Evolutionary conservation across 2,113 vertebrate genomes (phyloP).

Genomic region (Poicephalus meyeri): DNA sequence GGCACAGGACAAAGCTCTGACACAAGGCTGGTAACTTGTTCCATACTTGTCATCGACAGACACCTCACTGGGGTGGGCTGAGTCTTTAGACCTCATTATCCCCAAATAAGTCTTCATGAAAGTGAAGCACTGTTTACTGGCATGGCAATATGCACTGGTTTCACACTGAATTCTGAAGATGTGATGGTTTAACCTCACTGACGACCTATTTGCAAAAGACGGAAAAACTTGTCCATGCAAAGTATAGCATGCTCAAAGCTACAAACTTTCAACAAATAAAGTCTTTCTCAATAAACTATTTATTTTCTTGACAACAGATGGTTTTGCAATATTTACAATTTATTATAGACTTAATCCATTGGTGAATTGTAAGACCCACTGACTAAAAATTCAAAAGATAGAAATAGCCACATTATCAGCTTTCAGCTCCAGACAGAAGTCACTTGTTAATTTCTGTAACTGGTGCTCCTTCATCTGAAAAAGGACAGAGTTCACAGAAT

Average conservation of each 20-base stretch:
- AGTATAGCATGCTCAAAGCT: not conserved
- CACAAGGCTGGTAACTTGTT: not conserved
- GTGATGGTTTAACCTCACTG: not conserved
- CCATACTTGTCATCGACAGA: not conserved
- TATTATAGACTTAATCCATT: not conserved
- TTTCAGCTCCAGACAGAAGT: not conserved
- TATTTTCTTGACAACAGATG: not conserved
- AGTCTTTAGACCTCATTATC: not conserved
- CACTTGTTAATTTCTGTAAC: not conserved
- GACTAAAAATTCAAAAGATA: not conserved
- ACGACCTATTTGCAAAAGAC: not conserved
- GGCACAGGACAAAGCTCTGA: not conserved
- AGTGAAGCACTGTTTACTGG: not conserved
- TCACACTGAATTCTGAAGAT: not conserved
- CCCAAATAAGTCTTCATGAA: not conserved
- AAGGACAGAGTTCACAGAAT: not conserved
- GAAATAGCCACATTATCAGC: not conserved
- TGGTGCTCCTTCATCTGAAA: not conserved
- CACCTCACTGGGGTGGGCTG: not conserved
- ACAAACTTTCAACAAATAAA: not conserved
- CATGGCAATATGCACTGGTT: not conserved
- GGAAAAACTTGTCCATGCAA: not conserved
- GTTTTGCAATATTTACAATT: not conserved
- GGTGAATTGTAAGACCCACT: not conserved
- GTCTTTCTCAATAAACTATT: not conserved